phyloP scores from a whole-genome alignment of 2,888 invertebrate species.

The Chamaedrilus cognettii region DNA sequence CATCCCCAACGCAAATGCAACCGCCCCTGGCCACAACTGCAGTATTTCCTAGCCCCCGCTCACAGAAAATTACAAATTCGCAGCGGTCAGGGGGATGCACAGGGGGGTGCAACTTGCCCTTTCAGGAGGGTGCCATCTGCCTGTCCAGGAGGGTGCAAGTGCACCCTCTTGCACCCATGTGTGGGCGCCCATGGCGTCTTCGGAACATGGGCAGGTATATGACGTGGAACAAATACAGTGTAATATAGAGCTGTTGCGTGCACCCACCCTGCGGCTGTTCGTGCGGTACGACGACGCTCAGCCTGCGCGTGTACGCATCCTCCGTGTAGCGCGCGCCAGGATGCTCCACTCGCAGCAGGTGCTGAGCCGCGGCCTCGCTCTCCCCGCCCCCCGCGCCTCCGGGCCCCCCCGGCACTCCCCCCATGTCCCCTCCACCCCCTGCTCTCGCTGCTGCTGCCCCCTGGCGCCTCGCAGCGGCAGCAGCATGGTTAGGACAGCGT shows the following conservation, averaged over 20 bases:
- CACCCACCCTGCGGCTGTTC: constrained; percentile 58
- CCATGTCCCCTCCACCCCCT: background rate
- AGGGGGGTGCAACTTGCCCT: too few relatives aligned
- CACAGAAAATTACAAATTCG: too few relatives aligned
- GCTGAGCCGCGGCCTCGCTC: constrained; percentile 51
- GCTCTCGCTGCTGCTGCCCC: constrained; percentile 49
- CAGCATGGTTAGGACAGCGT: constrained; percentile 70
- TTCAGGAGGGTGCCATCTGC: too few relatives aligned
- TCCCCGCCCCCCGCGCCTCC: background rate
- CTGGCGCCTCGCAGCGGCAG: background rate
- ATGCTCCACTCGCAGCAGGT: constrained; percentile 56
- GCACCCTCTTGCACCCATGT: too few relatives aligned
- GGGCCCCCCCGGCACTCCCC: constrained; percentile 22
- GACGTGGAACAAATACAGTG: too few relatives aligned
- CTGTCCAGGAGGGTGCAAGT: too few relatives aligned
- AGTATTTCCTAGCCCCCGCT: too few relatives aligned
- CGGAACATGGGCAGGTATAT: too few relatives aligned
- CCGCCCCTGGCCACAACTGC: too few relatives aligned
- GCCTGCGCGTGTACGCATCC: constrained; percentile 62
- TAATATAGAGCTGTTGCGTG: background rate
- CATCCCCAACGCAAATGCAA: too few relatives aligned
- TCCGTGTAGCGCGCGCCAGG: constrained; percentile 60
- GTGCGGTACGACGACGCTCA: constrained; percentile 69
- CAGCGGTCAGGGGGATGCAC: too few relatives aligned
- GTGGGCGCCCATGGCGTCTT: too few relatives aligned